Percentiles rank a stretch among this genome's conserved stretches.
Conservation (phyloP, 2,888 invertebrate genomes). For the Protodeltote pygarga region DNA sequence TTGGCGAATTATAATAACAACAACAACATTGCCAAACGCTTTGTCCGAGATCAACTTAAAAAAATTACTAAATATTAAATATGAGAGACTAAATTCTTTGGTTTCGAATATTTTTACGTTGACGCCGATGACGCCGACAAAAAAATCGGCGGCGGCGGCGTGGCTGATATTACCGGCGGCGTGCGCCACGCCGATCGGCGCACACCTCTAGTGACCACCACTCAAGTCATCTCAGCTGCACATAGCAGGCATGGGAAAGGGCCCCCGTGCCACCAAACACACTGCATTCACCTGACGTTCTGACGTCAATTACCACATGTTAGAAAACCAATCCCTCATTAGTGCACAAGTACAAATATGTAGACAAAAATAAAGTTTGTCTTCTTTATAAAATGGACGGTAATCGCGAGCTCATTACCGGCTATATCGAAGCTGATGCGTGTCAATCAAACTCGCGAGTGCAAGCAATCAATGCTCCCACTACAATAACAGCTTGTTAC, state of each 20-base stretch:
- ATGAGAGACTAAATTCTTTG: too few species aligned
- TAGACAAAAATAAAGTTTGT: slow-evolving; percentile 63
- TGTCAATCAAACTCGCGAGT: slow-evolving; percentile 73
- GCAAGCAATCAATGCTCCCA: slow-evolving; percentile 67
- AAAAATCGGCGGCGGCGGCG: too few species aligned
- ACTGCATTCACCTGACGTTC: slow-evolving; percentile 51
- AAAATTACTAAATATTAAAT: too few species aligned
- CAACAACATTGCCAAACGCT: too few species aligned
- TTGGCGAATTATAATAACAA: too few species aligned
- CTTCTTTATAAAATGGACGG: slow-evolving; percentile 65
- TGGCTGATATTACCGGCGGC: too few species aligned
- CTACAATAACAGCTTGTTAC: slow-evolving; percentile 78
- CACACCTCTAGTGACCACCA: too few species aligned
- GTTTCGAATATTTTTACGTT: too few species aligned
- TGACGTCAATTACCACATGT: slow-evolving; percentile 59
- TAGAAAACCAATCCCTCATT: slow-evolving; percentile 60
- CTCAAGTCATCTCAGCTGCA: slow-evolving; percentile 19
- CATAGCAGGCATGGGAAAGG: slow-evolving; percentile 38
- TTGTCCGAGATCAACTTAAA: too few species aligned
- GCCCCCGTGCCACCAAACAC: slow-evolving; percentile 40
- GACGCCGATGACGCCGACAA: too few species aligned
- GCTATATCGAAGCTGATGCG: slow-evolving; percentile 70
- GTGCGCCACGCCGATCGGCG: too few species aligned
- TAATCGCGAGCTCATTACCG: slow-evolving; percentile 76
- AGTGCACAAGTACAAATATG: slow-evolving; percentile 56